Evolutionary conservation across 2,888 invertebrate species (phyloP), one percentile per base, ranked within the genome.

Genomic region (Entomobrya proxima): DNA sequence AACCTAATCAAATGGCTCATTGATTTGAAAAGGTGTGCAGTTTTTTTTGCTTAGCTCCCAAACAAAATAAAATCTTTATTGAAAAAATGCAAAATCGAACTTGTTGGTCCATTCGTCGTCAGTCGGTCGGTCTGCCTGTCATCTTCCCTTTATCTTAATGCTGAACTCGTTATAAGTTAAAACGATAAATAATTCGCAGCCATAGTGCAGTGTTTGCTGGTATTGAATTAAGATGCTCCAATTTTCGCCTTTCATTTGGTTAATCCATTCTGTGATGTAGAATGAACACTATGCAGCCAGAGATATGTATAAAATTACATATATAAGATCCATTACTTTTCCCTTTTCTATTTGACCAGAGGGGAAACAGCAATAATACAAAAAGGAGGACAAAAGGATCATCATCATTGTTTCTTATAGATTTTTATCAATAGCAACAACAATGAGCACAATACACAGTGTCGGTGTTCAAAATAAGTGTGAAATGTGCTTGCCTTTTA

Each of bases 191-290:
- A 58, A 74, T 75, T 61, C 75, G 61, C n/a, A 18, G 27, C n/a
- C n/a, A n/a, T n/a, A n/a, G n/a, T n/a, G n/a, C n/a, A n/a, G n/a
- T n/a, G n/a, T n/a, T n/a, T n/a, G n/a, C n/a, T n/a, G n/a, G n/a
- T n/a, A n/a, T n/a, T 37, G 80, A 55, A 80, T 80, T 69, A 72
- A 80, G 80, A 80, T 80, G 80, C 80, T 72, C 80, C 72, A 72
- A 55, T 80, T 80, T 27, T 27, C 44, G 64, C 77, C 21, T 37
- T 37, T 67, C 67, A 67, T 37, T 67, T 37, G 9, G 27, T 37
- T 67, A 67, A 21, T 58, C 18, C 37, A 40, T 18, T 37, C 67
- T n/a, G n/a, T n/a, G n/a, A n/a, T n/a, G n/a, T n/a, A n/a, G n/a
- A n/a, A n/a, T n/a, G n/a, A n/a, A n/a, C n/a, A n/a, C n/a, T n/a